Conservation (phyloP, 2,113 vertebrate species). For the Ctenomys sociabilis region DNA sequence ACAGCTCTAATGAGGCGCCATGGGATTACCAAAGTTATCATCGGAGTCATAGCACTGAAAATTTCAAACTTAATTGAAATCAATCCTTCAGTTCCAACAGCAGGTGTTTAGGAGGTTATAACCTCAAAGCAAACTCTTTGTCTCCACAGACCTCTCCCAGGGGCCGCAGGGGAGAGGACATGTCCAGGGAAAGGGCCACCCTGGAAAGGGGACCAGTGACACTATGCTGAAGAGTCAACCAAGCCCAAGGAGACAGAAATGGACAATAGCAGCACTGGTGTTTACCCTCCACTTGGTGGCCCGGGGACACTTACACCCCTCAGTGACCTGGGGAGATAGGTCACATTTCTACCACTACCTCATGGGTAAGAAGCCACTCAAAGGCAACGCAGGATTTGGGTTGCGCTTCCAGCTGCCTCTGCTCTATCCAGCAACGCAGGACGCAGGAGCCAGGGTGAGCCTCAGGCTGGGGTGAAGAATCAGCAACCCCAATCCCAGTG, state of each 20-base stretch:
- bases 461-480: background rate
- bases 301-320: background rate
- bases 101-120: slow-evolving; percentile 82
- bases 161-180: background rate
- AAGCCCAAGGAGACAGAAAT: background rate
- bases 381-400: background rate
- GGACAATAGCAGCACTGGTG: background rate
- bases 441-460: no score
- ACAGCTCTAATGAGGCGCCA: slow-evolving; percentile 84
- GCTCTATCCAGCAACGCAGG: rapidly evolving
- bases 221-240: background rate
- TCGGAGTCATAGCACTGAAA: slow-evolving; percentile 80
- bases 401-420: rapidly evolving
- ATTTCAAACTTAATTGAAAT: slow-evolving; percentile 84
- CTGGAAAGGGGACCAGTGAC: rapidly evolving
- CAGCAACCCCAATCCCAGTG: rapidly evolving
- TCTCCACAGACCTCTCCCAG: slow-evolving; percentile 61
- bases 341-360: rapidly evolving
- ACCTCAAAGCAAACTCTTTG: slow-evolving; percentile 79
- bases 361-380: rapidly evolving
- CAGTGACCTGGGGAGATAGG: rapidly evolving
- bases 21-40: slow-evolving; percentile 86
- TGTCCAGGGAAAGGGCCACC: rapidly evolving
- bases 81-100: slow-evolving; percentile 80
- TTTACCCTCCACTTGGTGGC: background rate